Evolutionary conservation across 2,113 vertebrate species (phyloP), one percentile per base, ranked within the genome.

Genomic region (Oreochromis niloticus): DNA sequence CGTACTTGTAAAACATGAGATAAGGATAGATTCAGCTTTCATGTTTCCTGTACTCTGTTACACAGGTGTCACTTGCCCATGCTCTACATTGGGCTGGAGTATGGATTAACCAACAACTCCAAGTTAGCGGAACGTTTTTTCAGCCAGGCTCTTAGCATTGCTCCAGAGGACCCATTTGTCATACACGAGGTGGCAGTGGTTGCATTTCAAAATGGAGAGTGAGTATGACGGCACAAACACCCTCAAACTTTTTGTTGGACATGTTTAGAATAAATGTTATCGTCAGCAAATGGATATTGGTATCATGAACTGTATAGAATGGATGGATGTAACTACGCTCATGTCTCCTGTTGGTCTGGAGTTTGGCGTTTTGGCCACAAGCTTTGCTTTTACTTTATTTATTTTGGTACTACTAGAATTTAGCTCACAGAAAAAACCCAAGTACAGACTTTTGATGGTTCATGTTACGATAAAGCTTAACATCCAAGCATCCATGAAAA

Each of bases 131-230:
- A 99, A 84, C 97, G 98, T 8, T 99, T 99, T 96, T 99, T 99
- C 93, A 98, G 98, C 94, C 98, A 99, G 86, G 99, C 99, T 81
- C 96, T 99, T 16, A 98, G 98, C 87, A 98, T 99, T n/a, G 99
- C 99, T 14, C 99, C 98, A 3, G 99, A 99, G 94, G 99, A 99
- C 88, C 99, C 99, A 3, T 99, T 99, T 83, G 98, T 99, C 86
- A 99, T 99, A 93, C 99, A 99, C 10, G 99, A 99, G 95, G 98
- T 99, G 87, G 99, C 98, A 1, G 99, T 99, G 85, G 98, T 99
- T 43, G 99, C 99, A 17, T 99, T 99, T 96, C 99, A 99, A 87
- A 99, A 99, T 55, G 98, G 98, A 97, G 98, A 99, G 99, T 99
- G 96, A 98, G 99, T 97, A 57, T 7, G 24, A 48, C 2, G 4